These are phyloP conservation scores for Ceratina australensis DNA, from an alignment of 1,140 invertebrate genomes.

Conservation along the genomic window DNA sequence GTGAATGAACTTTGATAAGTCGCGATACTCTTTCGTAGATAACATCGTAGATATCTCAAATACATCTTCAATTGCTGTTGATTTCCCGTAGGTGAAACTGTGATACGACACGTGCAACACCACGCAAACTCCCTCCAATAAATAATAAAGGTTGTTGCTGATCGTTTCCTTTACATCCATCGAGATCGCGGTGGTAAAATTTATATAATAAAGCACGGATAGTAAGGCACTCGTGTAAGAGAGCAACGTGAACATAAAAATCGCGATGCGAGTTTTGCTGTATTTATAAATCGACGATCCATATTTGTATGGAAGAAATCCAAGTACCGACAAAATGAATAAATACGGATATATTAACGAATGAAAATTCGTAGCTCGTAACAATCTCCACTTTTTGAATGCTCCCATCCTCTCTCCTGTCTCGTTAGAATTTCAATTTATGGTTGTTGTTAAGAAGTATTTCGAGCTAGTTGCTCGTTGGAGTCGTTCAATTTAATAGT, in stretches of 20 bases:
- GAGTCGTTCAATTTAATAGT: neutral
- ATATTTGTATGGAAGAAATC: slow-evolving; percentile 60
- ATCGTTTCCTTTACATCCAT: slow-evolving; percentile 51
- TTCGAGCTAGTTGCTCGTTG: neutral
- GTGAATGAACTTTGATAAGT: slow-evolving; percentile 62
- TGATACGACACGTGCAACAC: too few species aligned
- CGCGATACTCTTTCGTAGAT: slow-evolving; percentile 51
- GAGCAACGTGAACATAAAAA: slow-evolving; percentile 38
- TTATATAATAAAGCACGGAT: slow-evolving; percentile 54
- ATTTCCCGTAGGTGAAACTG: too few species aligned
- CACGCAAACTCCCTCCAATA: slow-evolving; percentile 17
- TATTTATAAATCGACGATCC: slow-evolving; percentile 2
- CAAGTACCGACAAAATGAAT: slow-evolving; percentile 47
- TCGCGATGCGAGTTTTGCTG: slow-evolving; percentile 27
- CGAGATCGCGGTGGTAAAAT: slow-evolving; percentile 31
- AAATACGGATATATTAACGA: slow-evolving; percentile 59
- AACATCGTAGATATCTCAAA: slow-evolving; percentile 52
- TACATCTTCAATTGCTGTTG: slow-evolving; percentile 45
- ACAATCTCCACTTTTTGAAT: slow-evolving; percentile 48
- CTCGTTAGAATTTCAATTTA: neutral
- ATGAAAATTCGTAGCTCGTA: slow-evolving; percentile 56
- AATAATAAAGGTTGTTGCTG: slow-evolving; percentile 63
- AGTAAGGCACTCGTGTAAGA: slow-evolving; percentile 9
- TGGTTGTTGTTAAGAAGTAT: neutral
- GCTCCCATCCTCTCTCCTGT: neutral